Evolutionary conservation across 2,113 vertebrate genomes (phyloP).

Genomic region (Sinocyclocheilus maitianheensis): DNA sequence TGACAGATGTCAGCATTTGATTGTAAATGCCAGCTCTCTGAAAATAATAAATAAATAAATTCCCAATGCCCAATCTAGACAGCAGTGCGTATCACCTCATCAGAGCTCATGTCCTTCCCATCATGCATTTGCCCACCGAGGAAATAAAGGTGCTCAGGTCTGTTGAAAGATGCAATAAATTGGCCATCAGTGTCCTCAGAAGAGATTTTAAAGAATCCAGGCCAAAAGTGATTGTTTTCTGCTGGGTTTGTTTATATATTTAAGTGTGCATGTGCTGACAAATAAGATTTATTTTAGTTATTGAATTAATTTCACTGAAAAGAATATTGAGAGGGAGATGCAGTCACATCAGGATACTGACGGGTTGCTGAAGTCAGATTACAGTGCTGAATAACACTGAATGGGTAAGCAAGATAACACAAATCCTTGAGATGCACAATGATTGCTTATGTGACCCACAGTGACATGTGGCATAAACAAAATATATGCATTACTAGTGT

Average conservation of each 20-base stretch:
- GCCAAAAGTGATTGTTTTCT: constrained; percentile 13
- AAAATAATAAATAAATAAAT: constrained; percentile 5
- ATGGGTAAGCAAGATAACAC: not conserved
- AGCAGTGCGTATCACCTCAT: constrained; percentile 66
- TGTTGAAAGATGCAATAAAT: constrained; percentile 15
- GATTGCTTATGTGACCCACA: not conserved
- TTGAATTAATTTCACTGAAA: not conserved
- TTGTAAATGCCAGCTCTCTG: constrained; percentile 69
- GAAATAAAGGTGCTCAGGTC: constrained; percentile 30
- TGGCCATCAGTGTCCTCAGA: not conserved
- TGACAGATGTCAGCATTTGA: constrained; percentile 76
- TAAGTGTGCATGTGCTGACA: constrained; percentile 21
- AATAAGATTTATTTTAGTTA: constrained; percentile 8
- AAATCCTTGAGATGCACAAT: not conserved
- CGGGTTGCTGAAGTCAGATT: not conserved
- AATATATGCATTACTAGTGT: not conserved
- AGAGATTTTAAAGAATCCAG: not conserved
- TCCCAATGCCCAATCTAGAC: constrained; percentile 56
- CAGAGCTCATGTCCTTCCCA: constrained; percentile 58
- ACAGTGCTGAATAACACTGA: not conserved
- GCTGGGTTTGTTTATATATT: constrained; percentile 7
- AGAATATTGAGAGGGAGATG: not conserved
- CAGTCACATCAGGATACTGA: not conserved
- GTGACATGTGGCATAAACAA: not conserved
- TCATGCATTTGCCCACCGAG: constrained; percentile 34